Percentiles rank a stretch among this genome's conserved stretches.
These are phyloP conservation scores for Lepidurus packardi DNA, from an alignment of 1,140 invertebrate genomes.

Conservation along the genomic window DNA sequence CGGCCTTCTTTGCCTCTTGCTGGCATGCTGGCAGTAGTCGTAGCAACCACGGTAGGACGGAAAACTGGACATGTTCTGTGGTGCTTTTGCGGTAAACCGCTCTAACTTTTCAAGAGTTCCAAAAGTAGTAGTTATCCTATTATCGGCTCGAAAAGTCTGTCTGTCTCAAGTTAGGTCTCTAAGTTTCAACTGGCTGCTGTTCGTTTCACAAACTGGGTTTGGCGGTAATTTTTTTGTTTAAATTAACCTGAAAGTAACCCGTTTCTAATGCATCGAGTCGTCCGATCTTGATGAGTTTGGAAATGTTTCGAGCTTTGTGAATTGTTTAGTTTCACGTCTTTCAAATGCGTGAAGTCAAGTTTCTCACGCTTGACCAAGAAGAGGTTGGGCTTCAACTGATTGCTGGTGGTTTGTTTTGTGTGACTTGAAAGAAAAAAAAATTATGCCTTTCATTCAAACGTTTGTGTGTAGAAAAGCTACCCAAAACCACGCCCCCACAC, in stretches of 20 bases:
- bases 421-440: not conserved
- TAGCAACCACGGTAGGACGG: too few species aligned
- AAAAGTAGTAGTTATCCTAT: constrained; percentile 1
- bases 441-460: not conserved
- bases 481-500: constrained; percentile 1
- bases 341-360: not conserved
- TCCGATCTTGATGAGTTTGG: not conserved
- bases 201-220: too few species aligned
- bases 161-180: not conserved
- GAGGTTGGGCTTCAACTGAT: not conserved
- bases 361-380: not conserved
- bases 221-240: too few species aligned
- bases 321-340: not conserved
- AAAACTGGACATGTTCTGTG: not conserved
- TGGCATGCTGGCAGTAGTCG: too few species aligned
- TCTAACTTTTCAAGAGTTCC: not conserved
- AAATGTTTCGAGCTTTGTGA: not conserved
- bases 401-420: not conserved
- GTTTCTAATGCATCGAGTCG: too few species aligned
- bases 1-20: too few species aligned
- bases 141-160: not conserved
- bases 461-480: not conserved
- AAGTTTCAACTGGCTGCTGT: not conserved
- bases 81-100: constrained; percentile 6
- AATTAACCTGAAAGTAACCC: too few species aligned